These are phyloP conservation scores for Temnothorax rugatulus DNA, from an alignment of 2,888 invertebrate genomes.

Conservation along the genomic window DNA sequence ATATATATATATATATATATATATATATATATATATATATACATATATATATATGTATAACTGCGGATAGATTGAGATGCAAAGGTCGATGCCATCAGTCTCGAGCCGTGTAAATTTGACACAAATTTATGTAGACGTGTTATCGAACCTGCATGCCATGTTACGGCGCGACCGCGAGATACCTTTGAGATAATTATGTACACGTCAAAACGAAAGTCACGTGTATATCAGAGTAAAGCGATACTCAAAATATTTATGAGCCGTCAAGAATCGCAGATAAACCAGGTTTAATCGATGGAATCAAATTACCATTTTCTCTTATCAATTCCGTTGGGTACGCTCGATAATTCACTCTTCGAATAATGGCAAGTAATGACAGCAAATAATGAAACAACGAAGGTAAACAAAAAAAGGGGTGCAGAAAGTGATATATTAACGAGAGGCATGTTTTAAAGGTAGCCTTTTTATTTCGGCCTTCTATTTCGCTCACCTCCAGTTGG, in stretches of 20 bases:
- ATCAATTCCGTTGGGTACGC: neutral
- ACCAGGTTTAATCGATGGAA: neutral
- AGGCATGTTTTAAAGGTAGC: neutral
- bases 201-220: conserved; percentile 23
- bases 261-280: neutral
- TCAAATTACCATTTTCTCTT: neutral
- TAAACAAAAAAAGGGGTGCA: too few relatives aligned
- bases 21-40: conserved; percentile 14
- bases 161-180: neutral
- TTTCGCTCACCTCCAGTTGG: conserved; percentile 89
- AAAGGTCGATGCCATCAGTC: conserved; percentile 42
- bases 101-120: conserved; percentile 23
- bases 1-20: conserved; percentile 4
- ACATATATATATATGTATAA: neutral
- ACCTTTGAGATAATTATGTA: conserved; percentile 43
- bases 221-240: neutral
- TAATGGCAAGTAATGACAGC: neutral
- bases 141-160: conserved; percentile 32
- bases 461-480: conserved; percentile 1
- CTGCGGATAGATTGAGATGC: conserved; percentile 18
- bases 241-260: conserved; percentile 26
- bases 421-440: neutral
- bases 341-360: neutral
- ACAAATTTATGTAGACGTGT: conserved; percentile 39
- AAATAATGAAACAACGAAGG: neutral